Evolutionary conservation across 2,113 vertebrate species (phyloP).

Genomic region (Etia nguti): DNA sequence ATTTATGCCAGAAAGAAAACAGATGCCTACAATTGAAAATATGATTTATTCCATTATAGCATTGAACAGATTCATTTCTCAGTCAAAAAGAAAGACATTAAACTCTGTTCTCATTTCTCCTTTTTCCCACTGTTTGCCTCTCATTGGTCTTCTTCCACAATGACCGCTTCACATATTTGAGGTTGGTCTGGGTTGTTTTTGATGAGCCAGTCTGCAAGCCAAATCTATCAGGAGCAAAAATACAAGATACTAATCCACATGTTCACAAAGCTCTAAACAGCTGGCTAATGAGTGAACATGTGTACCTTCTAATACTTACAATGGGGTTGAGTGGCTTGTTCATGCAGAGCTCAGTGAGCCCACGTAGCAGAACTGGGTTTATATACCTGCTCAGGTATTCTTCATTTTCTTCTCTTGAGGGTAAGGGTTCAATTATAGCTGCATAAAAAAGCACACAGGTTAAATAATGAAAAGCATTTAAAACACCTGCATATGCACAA

Average conservation of each 20-base stretch:
- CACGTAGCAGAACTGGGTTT: slow-evolving; percentile 81
- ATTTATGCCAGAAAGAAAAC: not conserved
- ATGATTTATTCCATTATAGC: not conserved
- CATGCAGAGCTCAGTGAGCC: slow-evolving; percentile 89
- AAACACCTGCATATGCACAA: not conserved
- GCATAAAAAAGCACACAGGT: not conserved
- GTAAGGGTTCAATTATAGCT: slow-evolving; percentile 83
- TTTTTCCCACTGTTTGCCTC: not conserved
- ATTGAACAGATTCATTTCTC: not conserved
- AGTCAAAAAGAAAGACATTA: not conserved
- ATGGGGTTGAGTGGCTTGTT: slow-evolving; percentile 84
- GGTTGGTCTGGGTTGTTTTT: slow-evolving; percentile 88
- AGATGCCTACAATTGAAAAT: not conserved
- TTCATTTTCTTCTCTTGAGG: slow-evolving; percentile 71
- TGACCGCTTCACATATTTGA: slow-evolving; percentile 49
- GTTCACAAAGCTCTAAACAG: not conserved
- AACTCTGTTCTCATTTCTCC: not conserved
- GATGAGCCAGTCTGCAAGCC: slow-evolving; percentile 92
- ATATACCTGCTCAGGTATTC: slow-evolving; percentile 84
- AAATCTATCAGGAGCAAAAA: slow-evolving; percentile 70
- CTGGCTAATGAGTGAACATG: not conserved
- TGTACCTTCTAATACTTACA: slow-evolving; percentile 69
- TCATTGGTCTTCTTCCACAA: slow-evolving; percentile 37
- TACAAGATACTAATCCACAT: not conserved
- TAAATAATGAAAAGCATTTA: not conserved